Evolutionary conservation across 2,797 vertebrate species (phyloP), one percentile per base, ranked within the genome.

Genomic region (Sparidentex hasta): DNA sequence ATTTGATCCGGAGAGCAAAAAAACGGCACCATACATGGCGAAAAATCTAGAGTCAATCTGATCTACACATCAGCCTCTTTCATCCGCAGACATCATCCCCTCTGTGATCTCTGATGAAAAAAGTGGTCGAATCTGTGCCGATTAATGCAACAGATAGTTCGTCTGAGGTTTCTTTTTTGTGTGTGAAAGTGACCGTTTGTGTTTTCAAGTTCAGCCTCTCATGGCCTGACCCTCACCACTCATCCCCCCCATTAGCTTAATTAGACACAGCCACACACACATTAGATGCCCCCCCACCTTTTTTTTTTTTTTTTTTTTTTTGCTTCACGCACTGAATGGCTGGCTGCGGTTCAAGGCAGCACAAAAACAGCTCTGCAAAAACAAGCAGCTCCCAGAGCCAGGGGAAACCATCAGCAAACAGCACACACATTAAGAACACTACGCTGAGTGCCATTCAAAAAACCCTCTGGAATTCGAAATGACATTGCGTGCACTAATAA

Each of bases 191-290:
- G 85, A 84, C 64, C 48, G 20, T 8, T 33, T 43, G 67, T 93
- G 72, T 88, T 88, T 84, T 86, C 79, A 83, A 87, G 77, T 86
- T 83, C 74, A 82, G 72, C 72, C 84, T 82, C 86, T 88, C 85
- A 41, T 67, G 66, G 70, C 75, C 76, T 88, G 86, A 92, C 90
- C 87, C 80, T 81, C 81, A 54, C 79, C 70, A 13, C 86, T 76
- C 82, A 71, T 74, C 85, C 83, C 66, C 84, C 87, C 78, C 90
- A 90, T 90, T 88, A 90, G 87, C 84, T 91, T 93, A 92, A 94
- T 94, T 92, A 93, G 91, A 93, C 87, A 86, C 92, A 93, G 87
- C 86, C 85, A 91, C 87, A 91, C 87, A 93, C 89, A 89, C 92
- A 91, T 92, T 92, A 91, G 85, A 81, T 65, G 73, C 44, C 48